These are phyloP conservation scores for Corydoras sp. DNA, from an alignment of 2,113 vertebrate species.

Conservation along the genomic window DNA sequence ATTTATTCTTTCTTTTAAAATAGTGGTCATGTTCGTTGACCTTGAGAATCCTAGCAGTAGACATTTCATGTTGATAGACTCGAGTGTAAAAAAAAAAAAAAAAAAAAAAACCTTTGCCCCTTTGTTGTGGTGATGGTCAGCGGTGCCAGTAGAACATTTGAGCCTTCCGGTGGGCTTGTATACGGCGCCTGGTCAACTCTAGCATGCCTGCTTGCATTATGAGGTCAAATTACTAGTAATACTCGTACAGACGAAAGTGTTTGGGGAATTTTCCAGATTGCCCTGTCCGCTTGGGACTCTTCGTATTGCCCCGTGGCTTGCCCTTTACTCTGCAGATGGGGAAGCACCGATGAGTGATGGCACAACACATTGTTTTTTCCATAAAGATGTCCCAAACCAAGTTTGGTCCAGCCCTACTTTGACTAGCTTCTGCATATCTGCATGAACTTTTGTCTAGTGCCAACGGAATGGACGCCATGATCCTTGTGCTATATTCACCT, in stretches of 20 bases:
- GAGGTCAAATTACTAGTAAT: background rate
- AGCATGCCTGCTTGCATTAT: background rate
- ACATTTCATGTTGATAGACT: slow-evolving; percentile 19
- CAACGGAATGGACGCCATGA: slow-evolving; percentile 71
- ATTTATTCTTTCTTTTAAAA: slow-evolving; percentile 42
- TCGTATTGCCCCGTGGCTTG: background rate
- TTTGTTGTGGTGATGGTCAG: slow-evolving; percentile 5
- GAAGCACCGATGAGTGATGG: slow-evolving; percentile 11
- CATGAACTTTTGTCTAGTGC: slow-evolving; percentile 82
- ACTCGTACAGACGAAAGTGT: background rate
- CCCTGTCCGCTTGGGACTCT: background rate
- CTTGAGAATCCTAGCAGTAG: slow-evolving; percentile 14
- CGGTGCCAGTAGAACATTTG: background rate
- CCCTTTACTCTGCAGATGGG: background rate
- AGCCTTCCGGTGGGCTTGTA: background rate
- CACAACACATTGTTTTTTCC: slow-evolving; percentile 31
- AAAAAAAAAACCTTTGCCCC: background rate
- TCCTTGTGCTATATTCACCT: slow-evolving; percentile 53
- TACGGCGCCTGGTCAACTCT: background rate
- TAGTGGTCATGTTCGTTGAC: slow-evolving; percentile 24
- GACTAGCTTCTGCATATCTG: slow-evolving; percentile 75
- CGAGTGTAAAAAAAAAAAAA: slow-evolving; percentile 9
- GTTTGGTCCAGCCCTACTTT: slow-evolving; percentile 50
- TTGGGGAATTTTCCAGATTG: background rate
- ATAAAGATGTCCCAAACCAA: slow-evolving; percentile 39